Evolutionary conservation across 1,140 invertebrate species (phyloP).

Genomic region (Magallana ariakensis): DNA sequence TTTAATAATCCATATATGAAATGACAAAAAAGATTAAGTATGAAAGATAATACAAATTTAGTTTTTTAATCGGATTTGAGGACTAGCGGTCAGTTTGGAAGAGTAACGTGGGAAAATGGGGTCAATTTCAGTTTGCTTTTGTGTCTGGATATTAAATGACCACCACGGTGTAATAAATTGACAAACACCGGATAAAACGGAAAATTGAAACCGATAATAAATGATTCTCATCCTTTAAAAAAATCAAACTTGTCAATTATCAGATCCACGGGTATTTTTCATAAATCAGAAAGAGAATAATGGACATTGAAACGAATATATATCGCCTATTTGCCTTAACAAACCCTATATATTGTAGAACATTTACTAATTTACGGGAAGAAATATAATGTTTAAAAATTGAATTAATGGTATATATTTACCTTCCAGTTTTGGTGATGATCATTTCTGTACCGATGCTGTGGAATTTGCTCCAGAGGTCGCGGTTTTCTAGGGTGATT

Average conservation of each 20-base stretch:
- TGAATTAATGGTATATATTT: constrained; percentile 82
- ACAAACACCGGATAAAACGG: neutral
- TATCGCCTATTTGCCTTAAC: no score
- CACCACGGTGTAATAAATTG: constrained; percentile 15
- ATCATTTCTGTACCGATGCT: constrained; percentile 99
- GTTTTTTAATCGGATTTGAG: neutral
- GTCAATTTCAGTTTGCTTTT: neutral
- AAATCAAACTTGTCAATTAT: constrained; percentile 11
- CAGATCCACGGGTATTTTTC: neutral
- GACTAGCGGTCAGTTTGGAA: neutral
- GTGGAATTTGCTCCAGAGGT: constrained; percentile 99
- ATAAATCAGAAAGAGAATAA: no score
- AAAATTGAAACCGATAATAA: constrained; percentile 24
- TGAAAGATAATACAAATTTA: neutral
- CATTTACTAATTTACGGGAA: neutral
- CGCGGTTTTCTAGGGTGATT: constrained; percentile 80
- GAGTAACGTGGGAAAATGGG: constrained; percentile 20
- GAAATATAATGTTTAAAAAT: neutral
- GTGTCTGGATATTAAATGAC: neutral
- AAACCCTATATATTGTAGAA: neutral
- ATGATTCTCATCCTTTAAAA: neutral
- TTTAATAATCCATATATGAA: constrained; percentile 35
- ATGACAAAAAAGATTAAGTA: constrained; percentile 30
- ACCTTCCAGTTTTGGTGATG: constrained; percentile 99
- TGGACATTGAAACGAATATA: no score